These are phyloP conservation scores for Cyclargus thomasi DNA, from an alignment of 1,140 invertebrate species.

Conservation along the genomic window DNA sequence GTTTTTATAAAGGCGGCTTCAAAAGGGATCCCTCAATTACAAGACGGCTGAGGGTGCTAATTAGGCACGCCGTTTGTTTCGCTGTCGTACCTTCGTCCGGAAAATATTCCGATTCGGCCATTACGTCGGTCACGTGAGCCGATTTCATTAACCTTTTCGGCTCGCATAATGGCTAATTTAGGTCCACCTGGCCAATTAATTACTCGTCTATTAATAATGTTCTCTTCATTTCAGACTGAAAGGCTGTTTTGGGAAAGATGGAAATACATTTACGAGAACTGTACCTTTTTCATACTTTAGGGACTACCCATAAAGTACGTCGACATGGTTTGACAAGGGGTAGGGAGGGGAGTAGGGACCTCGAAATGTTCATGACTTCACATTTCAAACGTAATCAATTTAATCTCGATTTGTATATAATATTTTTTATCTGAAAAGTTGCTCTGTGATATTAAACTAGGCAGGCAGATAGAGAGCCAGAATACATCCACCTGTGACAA, in stretches of 20 bases:
- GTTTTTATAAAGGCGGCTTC: neutral
- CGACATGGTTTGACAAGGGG: too few species aligned
- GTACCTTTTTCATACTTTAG: too few species aligned
- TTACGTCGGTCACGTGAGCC: constrained; percentile 11
- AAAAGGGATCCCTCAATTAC: constrained; percentile 16
- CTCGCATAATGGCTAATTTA: neutral
- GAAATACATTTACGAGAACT: neutral
- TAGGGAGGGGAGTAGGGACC: too few species aligned
- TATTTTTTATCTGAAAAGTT: too few species aligned
- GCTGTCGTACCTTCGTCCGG: constrained; percentile 21
- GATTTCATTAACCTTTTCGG: constrained; percentile 11
- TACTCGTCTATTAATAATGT: neutral
- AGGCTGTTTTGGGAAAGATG: neutral
- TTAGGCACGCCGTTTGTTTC: constrained; percentile 18
- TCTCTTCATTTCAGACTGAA: neutral
- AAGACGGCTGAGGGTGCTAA: constrained; percentile 14
- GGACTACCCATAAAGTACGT: too few species aligned
- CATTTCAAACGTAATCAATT: too few species aligned
- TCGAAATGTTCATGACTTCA: too few species aligned
- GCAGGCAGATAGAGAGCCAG: too few species aligned
- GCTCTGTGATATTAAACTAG: too few species aligned
- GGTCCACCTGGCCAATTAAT: neutral
- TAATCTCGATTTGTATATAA: too few species aligned
- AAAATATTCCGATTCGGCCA: constrained; percentile 11
- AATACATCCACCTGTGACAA: too few species aligned